Evolutionary conservation across 1,140 invertebrate species (phyloP), one percentile per base, ranked within the genome.

Genomic region (Drosophila quadrilineata): DNA sequence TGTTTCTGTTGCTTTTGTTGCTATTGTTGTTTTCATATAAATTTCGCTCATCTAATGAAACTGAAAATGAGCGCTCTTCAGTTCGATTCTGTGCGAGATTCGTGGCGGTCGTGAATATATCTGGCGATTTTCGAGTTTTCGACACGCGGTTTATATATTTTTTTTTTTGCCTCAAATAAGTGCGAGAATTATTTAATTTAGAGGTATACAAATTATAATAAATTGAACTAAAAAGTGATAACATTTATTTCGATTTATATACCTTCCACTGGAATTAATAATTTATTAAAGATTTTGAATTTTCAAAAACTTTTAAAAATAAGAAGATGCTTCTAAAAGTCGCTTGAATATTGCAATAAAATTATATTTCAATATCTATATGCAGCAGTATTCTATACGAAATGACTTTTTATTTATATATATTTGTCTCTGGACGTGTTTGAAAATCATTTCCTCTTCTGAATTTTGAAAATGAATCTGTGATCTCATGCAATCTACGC

Each of bases 1-100:
- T 16, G 14, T 46, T n/a, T n/a, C n/a, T n/a, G n/a, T n/a, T n/a
- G n/a, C n/a, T n/a, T n/a, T n/a, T n/a, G n/a, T n/a, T n/a, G n/a
- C n/a, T n/a, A n/a, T n/a, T n/a, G n/a, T n/a, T n/a, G n/a, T 28
- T 43, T 56, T 19, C 16, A 26, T 45, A 10, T 35, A 21, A n/a
- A n/a, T 57, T 58, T 26, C 33, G 31, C 60, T 28, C 31, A 33
- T 45, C 36, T 62, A 56, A 60, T 48, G 76, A 67, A 50, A 58
- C 26, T 35, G 35, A 67, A 50, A 58, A 31, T 35, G 35, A 72
- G 64, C 64, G 45, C n/a, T n/a, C n/a, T 84, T 59, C 70, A 79
- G 75, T 79, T 50, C 38, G 57, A 74, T 75, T 85, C 35, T 53
- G 66, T 65, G 56, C 74, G 60, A 79, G 75, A 62, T 65, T 75